phyloP scores from a whole-genome alignment of 1,140 invertebrate genomes.

The Choristoneura fumiferana region DNA sequence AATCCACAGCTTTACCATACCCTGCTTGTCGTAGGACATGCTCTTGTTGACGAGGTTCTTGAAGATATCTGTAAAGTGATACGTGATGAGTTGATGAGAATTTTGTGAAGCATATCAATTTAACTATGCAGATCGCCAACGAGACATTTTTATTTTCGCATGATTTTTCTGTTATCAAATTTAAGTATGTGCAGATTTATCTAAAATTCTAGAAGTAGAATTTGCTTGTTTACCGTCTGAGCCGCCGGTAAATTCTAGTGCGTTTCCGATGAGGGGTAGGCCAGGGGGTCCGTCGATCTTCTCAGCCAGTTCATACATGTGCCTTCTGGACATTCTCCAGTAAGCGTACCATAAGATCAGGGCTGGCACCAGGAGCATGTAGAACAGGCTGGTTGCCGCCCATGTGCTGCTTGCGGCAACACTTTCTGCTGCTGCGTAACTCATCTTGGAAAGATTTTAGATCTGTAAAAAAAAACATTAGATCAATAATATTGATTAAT shows the following conservation, averaged over 20 bases:
- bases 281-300: conserved; percentile 85
- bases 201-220: too few species aligned
- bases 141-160: too few species aligned
- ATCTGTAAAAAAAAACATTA: conserved; percentile 15
- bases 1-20: conserved; percentile 84
- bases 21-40: conserved; percentile 75
- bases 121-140: too few species aligned
- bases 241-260: conserved; percentile 84
- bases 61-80: conserved; percentile 81
- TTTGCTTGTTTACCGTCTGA: conserved; percentile 76
- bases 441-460: conserved; percentile 42
- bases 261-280: conserved; percentile 84
- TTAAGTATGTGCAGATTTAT: too few species aligned
- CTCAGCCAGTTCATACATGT: conserved; percentile 84
- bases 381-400: conserved; percentile 81
- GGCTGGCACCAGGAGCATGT: conserved; percentile 84
- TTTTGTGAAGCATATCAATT: too few species aligned
- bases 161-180: too few species aligned
- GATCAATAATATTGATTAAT: background rate
- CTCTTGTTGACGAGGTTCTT: conserved; percentile 80
- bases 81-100: too few species aligned
- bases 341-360: conserved; percentile 84
- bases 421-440: conserved; percentile 54
- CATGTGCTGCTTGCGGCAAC: conserved; percentile 54
- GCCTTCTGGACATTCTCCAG: conserved; percentile 84